Conservation (phyloP, 2,113 vertebrate species). For the Apodemus speciosus region DNA sequence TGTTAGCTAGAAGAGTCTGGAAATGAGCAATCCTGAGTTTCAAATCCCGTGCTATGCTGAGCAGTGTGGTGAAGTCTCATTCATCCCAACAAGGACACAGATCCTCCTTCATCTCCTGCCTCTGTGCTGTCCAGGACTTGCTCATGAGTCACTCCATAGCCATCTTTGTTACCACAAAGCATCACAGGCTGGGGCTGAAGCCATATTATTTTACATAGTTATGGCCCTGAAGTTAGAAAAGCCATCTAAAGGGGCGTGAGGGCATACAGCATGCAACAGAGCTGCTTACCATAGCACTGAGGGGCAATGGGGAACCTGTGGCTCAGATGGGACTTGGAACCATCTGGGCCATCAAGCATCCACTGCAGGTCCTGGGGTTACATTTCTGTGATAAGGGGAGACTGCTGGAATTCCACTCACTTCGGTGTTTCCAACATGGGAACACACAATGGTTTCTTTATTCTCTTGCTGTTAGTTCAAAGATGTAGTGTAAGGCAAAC, state of each 20-base stretch:
- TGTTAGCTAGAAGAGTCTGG: background rate
- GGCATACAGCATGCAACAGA: background rate
- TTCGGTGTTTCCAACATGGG: background rate
- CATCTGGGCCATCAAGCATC: background rate
- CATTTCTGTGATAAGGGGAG: background rate
- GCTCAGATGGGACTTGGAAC: background rate
- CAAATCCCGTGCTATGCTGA: background rate
- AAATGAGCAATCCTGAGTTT: background rate
- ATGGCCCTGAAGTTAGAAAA: background rate
- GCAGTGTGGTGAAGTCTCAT: background rate
- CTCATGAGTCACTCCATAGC: background rate
- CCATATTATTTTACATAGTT: background rate
- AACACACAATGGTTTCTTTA: background rate
- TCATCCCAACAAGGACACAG: background rate
- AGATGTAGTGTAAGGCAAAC: constrained; percentile 1
- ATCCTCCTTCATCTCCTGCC: background rate
- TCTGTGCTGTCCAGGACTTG: no score
- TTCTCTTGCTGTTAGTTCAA: background rate
- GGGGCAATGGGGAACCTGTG: no score
- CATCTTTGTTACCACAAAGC: background rate
- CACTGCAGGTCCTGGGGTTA: background rate
- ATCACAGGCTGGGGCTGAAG: background rate
- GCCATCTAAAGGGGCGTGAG: background rate
- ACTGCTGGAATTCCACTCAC: background rate
- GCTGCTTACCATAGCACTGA: background rate